Evolutionary conservation across 2,113 vertebrate species (phyloP).

Genomic region (Pygoscelis adeliae): DNA sequence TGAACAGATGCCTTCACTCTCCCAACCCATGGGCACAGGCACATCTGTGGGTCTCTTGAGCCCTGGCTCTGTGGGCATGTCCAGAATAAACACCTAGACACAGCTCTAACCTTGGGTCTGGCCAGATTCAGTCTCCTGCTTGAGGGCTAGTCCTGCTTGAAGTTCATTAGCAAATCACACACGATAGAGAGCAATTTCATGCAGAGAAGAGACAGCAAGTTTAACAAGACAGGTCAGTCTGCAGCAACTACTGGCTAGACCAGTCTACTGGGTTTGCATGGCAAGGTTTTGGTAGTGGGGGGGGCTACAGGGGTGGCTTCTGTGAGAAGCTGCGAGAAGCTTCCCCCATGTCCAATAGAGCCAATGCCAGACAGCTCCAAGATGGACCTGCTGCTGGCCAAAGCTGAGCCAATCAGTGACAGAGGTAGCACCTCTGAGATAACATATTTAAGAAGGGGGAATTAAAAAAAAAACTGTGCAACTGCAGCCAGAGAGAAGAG

Average conservation of each 20-base stretch:
- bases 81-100: background rate
- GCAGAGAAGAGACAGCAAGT: background rate
- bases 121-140: background rate
- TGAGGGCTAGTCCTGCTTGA: rapidly evolving
- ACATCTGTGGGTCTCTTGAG: rapidly evolving
- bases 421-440: rapidly evolving
- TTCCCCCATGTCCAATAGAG: rapidly evolving
- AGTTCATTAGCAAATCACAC: background rate
- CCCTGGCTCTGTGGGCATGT: background rate
- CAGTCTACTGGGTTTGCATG: background rate
- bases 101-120: background rate
- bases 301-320: background rate
- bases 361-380: background rate
- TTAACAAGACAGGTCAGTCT: background rate
- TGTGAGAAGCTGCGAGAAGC: background rate
- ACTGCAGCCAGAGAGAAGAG: background rate
- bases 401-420: rapidly evolving
- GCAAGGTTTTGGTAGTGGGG: background rate
- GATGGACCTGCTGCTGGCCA: rapidly evolving
- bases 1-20: background rate
- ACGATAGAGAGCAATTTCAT: background rate
- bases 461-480: background rate
- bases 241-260: background rate
- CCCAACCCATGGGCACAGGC: too few relatives aligned
- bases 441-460: background rate